Evolutionary conservation across 2,888 invertebrate genomes (phyloP).

Genomic region (Ferrisia virgata): DNA sequence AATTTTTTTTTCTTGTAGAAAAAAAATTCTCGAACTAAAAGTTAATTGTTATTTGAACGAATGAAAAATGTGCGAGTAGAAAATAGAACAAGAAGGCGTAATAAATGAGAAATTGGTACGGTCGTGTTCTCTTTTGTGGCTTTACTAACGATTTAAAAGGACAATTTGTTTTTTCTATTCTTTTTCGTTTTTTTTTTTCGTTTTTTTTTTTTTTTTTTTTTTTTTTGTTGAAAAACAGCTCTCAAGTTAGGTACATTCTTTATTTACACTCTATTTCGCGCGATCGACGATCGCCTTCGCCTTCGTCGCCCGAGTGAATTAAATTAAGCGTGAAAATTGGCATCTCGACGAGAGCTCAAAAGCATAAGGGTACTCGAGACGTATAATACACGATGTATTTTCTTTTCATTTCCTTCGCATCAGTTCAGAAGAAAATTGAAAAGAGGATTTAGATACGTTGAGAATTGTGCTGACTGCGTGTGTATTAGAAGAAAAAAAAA

Average conservation of each 20-base stretch:
- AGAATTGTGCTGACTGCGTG: no score
- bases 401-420: neutral
- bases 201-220: neutral
- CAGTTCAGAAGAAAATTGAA: neutral
- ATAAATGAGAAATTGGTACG: neutral
- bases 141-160: neutral
- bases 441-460: neutral
- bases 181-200: neutral
- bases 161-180: neutral
- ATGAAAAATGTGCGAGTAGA: neutral
- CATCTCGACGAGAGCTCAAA: neutral
- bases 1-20: neutral
- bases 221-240: neutral
- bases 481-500: no score
- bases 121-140: neutral
- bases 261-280: neutral
- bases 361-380: neutral
- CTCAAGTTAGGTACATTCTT: neutral
- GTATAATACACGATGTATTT: neutral
- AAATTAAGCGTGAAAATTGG: constrained; percentile 14
- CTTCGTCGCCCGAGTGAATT: neutral
- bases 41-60: neutral
- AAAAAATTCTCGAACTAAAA: neutral
- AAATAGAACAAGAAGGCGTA: neutral
- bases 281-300: neutral